Evolutionary conservation across 2,113 vertebrate species (phyloP).

Genomic region (Rhodinocichla rosea): DNA sequence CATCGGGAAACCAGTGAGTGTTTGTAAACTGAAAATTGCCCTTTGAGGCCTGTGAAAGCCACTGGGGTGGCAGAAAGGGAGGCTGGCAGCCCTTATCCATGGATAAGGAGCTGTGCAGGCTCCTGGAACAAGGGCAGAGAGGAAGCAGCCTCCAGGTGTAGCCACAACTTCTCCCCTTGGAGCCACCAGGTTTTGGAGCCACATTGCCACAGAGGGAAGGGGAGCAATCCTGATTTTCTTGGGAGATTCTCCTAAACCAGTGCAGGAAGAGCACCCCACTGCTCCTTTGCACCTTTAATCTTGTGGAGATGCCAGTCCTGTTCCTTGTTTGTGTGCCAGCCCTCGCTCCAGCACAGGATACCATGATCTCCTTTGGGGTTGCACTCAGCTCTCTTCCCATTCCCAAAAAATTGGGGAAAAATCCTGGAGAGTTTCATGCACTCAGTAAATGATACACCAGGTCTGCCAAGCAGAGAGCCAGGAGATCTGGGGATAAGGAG

Average conservation of each 20-base stretch:
- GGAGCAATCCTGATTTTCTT: not conserved
- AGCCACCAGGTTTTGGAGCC: not conserved
- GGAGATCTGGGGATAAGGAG: not conserved
- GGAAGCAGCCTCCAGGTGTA: not conserved
- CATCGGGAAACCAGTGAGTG: fast-evolving
- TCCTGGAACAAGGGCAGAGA: not conserved
- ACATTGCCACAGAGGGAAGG: fast-evolving
- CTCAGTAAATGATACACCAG: not conserved
- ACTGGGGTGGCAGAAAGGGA: not conserved
- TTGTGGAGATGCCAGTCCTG: not conserved
- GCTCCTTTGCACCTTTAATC: not conserved
- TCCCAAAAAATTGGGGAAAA: not conserved
- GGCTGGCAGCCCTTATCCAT: not conserved
- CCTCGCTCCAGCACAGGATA: not conserved
- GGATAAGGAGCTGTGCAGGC: not conserved
- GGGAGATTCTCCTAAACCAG: not conserved
- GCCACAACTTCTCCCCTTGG: not conserved
- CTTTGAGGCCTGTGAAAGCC: not conserved
- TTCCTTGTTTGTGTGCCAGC: not conserved
- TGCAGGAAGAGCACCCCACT: not conserved
- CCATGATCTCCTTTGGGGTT: not conserved
- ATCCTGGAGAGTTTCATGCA: not conserved
- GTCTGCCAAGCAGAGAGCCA: not conserved
- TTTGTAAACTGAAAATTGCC: not conserved
- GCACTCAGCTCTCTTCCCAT: not conserved